Percentiles rank a stretch among this genome's conserved stretches.
phyloP scores from a whole-genome alignment of 30 jellyfish, hydroid and myxozoan species.

The Pseudorhiza aurosa region DNA sequence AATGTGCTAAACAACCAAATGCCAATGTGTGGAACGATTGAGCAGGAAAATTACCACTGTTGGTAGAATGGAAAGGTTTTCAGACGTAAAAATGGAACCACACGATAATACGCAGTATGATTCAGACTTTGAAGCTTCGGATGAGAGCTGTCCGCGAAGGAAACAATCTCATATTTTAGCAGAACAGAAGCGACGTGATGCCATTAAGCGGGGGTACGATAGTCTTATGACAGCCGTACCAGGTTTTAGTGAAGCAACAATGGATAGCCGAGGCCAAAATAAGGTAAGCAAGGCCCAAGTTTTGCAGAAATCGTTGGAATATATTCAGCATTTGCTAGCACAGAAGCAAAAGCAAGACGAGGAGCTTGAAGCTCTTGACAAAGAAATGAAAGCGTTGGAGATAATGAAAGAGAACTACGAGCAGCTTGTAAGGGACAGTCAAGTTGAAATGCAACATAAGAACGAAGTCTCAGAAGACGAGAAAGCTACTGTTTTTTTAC shows the following conservation, averaged over 20 bases:
- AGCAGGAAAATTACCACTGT: too few relatives aligned
- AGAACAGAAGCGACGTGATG: slow-evolving; percentile 74
- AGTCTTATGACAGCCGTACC: slow-evolving; percentile 77
- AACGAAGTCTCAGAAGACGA: slow-evolving; percentile 54
- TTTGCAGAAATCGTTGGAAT: slow-evolving; percentile 54
- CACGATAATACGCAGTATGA: not conserved
- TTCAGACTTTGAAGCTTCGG: slow-evolving; percentile 37
- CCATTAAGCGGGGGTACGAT: slow-evolving; percentile 58
- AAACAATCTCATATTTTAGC: slow-evolving; percentile 60
- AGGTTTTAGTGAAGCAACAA: slow-evolving; percentile 38
- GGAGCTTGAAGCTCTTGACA: slow-evolving; percentile 55
- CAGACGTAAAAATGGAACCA: slow-evolving; percentile 11
- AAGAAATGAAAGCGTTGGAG: slow-evolving; percentile 54
- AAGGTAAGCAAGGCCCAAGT: slow-evolving; percentile 84
- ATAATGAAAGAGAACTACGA: slow-evolving; percentile 62
- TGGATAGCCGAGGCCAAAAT: slow-evolving; percentile 12
- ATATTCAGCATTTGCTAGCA: slow-evolving; percentile 7
- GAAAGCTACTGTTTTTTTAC: slow-evolving; percentile 34
- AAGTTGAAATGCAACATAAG: slow-evolving; percentile 37
- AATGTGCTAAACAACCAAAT: too few relatives aligned
- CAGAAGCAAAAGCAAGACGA: slow-evolving; percentile 60
- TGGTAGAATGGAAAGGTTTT: not conserved
- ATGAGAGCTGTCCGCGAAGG: slow-evolving; percentile 27
- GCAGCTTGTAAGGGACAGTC: slow-evolving; percentile 48
- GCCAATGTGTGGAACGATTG: too few relatives aligned